Evolutionary conservation across 2,797 vertebrate genomes (phyloP), one percentile per base, ranked within the genome.

Genomic region (Petrocephalus schoutedeni): DNA sequence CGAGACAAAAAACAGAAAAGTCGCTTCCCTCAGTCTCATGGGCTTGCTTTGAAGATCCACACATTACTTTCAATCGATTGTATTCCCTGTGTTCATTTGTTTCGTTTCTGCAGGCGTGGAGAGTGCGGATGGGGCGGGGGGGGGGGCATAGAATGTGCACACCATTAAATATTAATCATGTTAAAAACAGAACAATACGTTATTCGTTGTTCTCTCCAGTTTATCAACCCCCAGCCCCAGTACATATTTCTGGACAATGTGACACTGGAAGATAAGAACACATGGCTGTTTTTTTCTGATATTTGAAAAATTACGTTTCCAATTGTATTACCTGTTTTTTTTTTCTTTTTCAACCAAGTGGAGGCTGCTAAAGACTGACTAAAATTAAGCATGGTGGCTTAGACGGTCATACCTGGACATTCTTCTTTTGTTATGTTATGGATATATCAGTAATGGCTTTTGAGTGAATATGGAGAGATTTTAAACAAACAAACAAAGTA

Each of bases 41-140:
- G 83, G 87, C 87, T 87, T 54, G 90, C 87, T 90, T 91, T 91
- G 88, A 91, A 90, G 61, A 89, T 89, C 83, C 51, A 77, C 36
- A 49, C 49, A 61, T 86, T 87, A 16, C 14, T 14, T 89, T 58
- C 71, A 28, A 45, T 84, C 36, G 77, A 14, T 54, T 85, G 82
- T 80, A 59, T 88, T 86, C 41, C 58, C 77, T 87, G 51, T 77
- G 59, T 86, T 89, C 51, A 67, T 88, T 88, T 91, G 64, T 23
- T 91, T 67, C 56, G 58, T 92, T 91, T 89, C 90, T 90, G 82
- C 86, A 85, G 90, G 57, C 90, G 14, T 16, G 21, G 53, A 41
- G 64, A 71, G 23, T 71, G 28, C 64, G 12, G 64, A 32, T 67
- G 61, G 64, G 64, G 28, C 23, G 64, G 64, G 64, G 28, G 83